Conservation (phyloP, 2,888 invertebrate species). For the Scaptomyza flava region DNA sequence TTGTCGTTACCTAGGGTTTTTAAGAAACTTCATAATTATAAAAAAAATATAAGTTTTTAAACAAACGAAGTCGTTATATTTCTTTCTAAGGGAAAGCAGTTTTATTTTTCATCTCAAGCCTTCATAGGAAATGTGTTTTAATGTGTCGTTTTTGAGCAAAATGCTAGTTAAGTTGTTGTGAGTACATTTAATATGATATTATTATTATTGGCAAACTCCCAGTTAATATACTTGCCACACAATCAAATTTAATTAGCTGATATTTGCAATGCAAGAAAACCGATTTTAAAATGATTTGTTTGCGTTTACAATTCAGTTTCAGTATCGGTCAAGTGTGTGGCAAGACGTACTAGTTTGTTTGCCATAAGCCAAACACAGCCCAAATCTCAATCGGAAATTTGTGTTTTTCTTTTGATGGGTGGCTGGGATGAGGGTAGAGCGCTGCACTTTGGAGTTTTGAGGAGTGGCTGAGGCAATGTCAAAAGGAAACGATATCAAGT, state of each 20-base stretch:
- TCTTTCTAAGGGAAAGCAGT: too few relatives aligned
- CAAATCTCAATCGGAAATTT: slow-evolving; percentile 20
- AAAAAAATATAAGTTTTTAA: too few relatives aligned
- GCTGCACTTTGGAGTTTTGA: slow-evolving; percentile 6
- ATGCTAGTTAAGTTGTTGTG: neutral
- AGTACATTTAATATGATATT: neutral
- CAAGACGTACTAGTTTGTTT: slow-evolving; percentile 43
- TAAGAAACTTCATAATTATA: too few relatives aligned
- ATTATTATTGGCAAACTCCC: neutral
- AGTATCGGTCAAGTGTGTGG: slow-evolving; percentile 28
- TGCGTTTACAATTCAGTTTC: slow-evolving; percentile 5
- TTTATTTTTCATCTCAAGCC: too few relatives aligned
- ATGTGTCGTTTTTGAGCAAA: slow-evolving; percentile 2
- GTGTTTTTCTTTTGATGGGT: neutral
- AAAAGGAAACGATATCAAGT: slow-evolving; percentile 75
- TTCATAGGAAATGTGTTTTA: too few relatives aligned
- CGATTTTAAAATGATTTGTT: slow-evolving; percentile 4
- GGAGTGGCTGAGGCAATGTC: slow-evolving; percentile 27
- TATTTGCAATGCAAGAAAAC: neutral
- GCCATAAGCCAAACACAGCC: slow-evolving; percentile 1
- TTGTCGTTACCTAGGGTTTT: too few relatives aligned
- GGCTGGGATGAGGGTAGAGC: neutral
- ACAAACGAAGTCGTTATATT: too few relatives aligned
- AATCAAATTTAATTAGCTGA: slow-evolving; percentile 18
- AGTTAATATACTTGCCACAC: neutral